Evolutionary conservation across 2,113 vertebrate species (phyloP).

Genomic region (Microcebus griseorufus): DNA sequence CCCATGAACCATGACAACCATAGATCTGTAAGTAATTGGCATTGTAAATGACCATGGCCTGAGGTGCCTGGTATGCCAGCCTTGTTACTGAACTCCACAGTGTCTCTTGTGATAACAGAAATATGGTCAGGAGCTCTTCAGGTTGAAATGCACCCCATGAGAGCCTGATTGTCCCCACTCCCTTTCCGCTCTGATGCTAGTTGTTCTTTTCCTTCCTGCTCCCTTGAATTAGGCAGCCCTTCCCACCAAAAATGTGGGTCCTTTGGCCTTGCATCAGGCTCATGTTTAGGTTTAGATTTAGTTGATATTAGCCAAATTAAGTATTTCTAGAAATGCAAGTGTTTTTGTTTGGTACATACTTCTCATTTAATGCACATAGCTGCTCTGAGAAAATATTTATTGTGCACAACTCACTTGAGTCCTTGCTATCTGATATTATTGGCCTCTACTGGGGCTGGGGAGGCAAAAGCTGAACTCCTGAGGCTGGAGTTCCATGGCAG

Average conservation of each 20-base stretch:
- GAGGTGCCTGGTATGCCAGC: no score
- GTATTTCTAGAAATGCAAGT: neutral
- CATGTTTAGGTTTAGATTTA: neutral
- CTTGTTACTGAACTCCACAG: neutral
- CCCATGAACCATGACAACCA: neutral
- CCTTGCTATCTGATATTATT: neutral
- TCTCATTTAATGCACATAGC: neutral
- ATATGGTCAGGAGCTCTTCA: no score
- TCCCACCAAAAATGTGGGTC: neutral
- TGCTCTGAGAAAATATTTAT: slow-evolving; percentile 35
- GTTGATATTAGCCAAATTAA: neutral
- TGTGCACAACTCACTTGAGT: neutral
- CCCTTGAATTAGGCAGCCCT: neutral
- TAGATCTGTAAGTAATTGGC: neutral
- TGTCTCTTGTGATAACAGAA: neutral
- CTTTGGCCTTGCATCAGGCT: neutral
- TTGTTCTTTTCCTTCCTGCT: neutral
- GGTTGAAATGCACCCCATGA: neutral
- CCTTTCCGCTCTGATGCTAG: neutral
- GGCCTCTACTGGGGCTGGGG: slow-evolving; percentile 29
- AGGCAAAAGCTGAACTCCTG: neutral
- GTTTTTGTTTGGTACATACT: neutral
- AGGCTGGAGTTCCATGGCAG: slow-evolving; percentile 14
- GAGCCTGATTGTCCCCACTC: neutral
- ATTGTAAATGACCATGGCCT: neutral